Percentiles rank a stretch among this genome's conserved stretches.
Evolutionary conservation across 2,888 invertebrate genomes (phyloP).

Genomic region (Acleris literana): DNA sequence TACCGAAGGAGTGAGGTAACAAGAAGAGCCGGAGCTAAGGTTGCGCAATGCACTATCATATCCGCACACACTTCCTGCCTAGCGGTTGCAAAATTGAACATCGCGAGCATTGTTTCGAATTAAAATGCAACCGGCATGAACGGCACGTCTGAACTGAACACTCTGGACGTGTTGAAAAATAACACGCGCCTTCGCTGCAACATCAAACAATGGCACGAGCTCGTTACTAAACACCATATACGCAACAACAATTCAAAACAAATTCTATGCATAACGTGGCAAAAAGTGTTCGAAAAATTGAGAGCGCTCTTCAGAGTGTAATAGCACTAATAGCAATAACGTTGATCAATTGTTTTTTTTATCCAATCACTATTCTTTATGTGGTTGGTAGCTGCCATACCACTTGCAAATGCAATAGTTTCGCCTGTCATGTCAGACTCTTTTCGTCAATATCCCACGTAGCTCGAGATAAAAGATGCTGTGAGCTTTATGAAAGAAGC

Average conservation of each 20-base stretch:
- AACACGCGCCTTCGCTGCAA: conserved; percentile 4
- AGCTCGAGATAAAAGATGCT: not conserved
- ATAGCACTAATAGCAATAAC: too few relatives aligned
- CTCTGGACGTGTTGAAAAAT: conserved; percentile 5
- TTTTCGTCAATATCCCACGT: not conserved
- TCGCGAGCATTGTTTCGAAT: conserved; percentile 24
- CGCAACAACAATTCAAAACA: not conserved
- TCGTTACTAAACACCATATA: conserved; percentile 8
- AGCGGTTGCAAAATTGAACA: conserved; percentile 28
- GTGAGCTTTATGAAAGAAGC: not conserved
- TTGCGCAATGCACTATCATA: conserved; percentile 29
- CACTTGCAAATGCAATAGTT: too few relatives aligned
- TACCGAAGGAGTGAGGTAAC: conserved; percentile 21
- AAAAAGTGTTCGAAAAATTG: too few relatives aligned
- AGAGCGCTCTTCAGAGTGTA: too few relatives aligned
- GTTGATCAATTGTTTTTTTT: too few relatives aligned
- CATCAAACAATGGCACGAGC: conserved; percentile 8
- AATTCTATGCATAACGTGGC: too few relatives aligned
- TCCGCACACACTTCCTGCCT: conserved; percentile 32
- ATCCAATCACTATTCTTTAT: too few relatives aligned
- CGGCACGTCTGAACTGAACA: not conserved
- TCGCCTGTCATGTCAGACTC: too few relatives aligned
- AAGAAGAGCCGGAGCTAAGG: conserved; percentile 8
- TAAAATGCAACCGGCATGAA: conserved; percentile 29
- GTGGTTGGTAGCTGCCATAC: too few relatives aligned